phyloP scores from a whole-genome alignment of 2,113 vertebrate genomes.

The Lates calcarifer region DNA sequence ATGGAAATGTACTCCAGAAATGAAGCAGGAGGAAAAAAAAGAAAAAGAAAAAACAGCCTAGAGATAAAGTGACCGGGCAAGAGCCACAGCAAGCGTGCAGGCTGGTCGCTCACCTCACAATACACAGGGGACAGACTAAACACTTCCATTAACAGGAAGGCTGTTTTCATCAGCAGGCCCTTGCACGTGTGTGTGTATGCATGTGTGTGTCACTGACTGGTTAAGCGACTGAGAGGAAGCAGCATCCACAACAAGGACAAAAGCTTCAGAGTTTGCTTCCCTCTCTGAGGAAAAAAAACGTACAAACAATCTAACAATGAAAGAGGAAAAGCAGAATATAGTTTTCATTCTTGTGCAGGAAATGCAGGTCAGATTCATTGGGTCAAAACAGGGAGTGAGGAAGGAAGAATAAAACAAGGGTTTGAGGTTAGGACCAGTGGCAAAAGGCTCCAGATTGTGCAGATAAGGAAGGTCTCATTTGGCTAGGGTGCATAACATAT shows the following conservation, averaged over 20 bases:
- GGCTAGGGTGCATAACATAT: neutral
- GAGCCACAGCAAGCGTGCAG: constrained; percentile 26
- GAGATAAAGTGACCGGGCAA: constrained; percentile 29
- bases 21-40: constrained; percentile 44
- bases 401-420: constrained; percentile 31
- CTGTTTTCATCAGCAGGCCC: neutral
- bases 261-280: constrained; percentile 61
- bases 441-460: neutral
- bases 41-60: constrained; percentile 41
- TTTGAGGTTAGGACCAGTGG: neutral
- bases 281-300: constrained; percentile 32
- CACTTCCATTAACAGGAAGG: constrained; percentile 64
- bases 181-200: constrained; percentile 34
- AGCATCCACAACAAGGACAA: constrained; percentile 63
- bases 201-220: neutral
- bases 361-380: constrained; percentile 45
- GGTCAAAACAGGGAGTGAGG: constrained; percentile 35
- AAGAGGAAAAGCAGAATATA: constrained; percentile 71
- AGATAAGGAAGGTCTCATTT: neutral
- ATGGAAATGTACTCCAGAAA: constrained; percentile 59
- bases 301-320: constrained; percentile 65
- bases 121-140: constrained; percentile 69
- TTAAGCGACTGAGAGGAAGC: constrained; percentile 40
- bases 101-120: constrained; percentile 38
- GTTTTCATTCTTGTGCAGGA: constrained; percentile 63